phyloP scores from a whole-genome alignment of 2,888 invertebrate species.

The Malachius bipustulatus region DNA sequence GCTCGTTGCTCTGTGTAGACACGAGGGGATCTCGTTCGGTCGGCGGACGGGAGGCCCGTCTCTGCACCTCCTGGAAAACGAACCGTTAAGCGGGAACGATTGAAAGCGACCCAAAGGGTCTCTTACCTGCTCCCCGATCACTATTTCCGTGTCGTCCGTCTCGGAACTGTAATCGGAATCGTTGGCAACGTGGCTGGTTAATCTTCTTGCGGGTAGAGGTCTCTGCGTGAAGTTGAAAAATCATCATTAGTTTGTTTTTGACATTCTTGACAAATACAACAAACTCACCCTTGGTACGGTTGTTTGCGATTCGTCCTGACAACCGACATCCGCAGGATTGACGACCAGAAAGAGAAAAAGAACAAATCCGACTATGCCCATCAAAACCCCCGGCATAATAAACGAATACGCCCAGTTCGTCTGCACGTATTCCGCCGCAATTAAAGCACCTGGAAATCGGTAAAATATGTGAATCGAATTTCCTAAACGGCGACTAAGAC shows the following conservation, averaged over 20 bases:
- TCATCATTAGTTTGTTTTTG: no score
- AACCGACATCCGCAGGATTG: conserved; percentile 67
- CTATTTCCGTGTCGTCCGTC: conserved; percentile 41
- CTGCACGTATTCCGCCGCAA: conserved; percentile 80
- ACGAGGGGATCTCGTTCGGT: no score
- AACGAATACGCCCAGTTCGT: conserved; percentile 85
- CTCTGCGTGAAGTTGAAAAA: no score
- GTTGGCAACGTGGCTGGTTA: conserved; percentile 29
- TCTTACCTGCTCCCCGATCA: conserved; percentile 47
- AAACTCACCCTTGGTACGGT: no score
- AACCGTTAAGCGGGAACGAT: no score
- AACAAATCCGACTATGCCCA: conserved; percentile 56
- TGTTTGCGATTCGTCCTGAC: no score
- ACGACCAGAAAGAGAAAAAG: conserved; percentile 77
- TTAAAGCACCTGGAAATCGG: conserved; percentile 49
- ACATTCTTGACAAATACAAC: no score
- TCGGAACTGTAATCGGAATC: conserved; percentile 28
- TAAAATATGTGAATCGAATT: neutral
- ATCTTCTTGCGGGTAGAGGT: conserved; percentile 22
- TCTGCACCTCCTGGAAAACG: conserved; percentile 31
- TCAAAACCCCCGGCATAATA: conserved; percentile 78
- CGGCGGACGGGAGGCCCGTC: conserved; percentile 18
- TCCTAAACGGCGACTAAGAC: neutral
- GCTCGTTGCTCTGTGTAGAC: no score
- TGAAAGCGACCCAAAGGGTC: no score